A percentile compares a stretch with the other conserved stretches of the same genome.
phyloP scores from a whole-genome alignment of 2,888 invertebrate species.

The Plebejus melissa region DNA sequence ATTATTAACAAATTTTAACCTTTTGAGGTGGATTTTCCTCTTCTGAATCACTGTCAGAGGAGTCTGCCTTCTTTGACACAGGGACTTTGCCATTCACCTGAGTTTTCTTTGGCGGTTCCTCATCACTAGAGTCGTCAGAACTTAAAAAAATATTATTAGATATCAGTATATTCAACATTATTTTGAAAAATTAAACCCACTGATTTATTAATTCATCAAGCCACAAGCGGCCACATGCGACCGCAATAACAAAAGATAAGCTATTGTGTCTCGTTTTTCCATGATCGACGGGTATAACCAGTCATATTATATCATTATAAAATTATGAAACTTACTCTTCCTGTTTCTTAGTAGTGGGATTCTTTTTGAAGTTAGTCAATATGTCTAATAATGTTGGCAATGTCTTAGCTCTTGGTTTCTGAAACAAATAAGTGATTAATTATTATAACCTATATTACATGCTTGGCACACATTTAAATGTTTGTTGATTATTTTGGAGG shows the following conservation, averaged over 20 bases:
- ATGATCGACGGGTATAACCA: too few species aligned
- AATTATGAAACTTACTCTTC: conserved; percentile 35
- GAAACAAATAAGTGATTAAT: conserved; percentile 43
- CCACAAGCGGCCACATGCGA: too few species aligned
- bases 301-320: background rate
- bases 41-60: conserved; percentile 64
- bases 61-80: conserved; percentile 50
- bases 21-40: conserved; percentile 54
- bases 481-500: background rate
- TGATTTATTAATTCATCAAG: too few species aligned
- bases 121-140: conserved; percentile 55
- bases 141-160: conserved; percentile 34
- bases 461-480: background rate
- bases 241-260: too few species aligned
- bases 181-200: too few species aligned
- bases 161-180: background rate
- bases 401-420: conserved; percentile 82
- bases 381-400: conserved; percentile 82
- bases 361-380: conserved; percentile 74
- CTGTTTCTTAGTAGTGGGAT: conserved; percentile 41
- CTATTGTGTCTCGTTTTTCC: too few species aligned
- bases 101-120: conserved; percentile 47
- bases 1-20: conserved; percentile 40
- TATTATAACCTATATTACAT: background rate
- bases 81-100: conserved; percentile 54